Evolutionary conservation across 2,888 invertebrate genomes (phyloP), one percentile per base, ranked within the genome.

Genomic region (Autographa gamma): DNA sequence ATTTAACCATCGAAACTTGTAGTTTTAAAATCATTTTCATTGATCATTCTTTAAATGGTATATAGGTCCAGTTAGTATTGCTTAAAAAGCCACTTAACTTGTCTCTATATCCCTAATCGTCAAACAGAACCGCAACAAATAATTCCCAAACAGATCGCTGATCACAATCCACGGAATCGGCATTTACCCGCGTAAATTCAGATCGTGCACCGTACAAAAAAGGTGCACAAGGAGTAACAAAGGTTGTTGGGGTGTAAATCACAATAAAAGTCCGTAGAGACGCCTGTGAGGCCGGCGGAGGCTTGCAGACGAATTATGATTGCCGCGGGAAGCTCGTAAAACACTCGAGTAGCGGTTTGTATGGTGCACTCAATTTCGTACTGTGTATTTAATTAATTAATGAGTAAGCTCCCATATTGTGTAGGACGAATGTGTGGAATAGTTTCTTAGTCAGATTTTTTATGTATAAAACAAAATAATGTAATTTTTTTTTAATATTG

Each of bases 201-300:
- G 83, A 78, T 85, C 84, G 86, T 84, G 84, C 77, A 77, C 77
- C 19, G 73, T 73, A 74, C 84, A 83, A 85, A 84, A 83, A 84
- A 82, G 82, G 76, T 80, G 76, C 76, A 83, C 78, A 76, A 85
- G 71, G 79, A 83, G 85, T 77, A 82, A 87, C 88, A 88, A 89
- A 89, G 89, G 88, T 87, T 88, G 85, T 88, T 87, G 86, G 87
- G 79, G 88, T 88, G 90, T 95, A 95, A 95, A 95, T 95, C 95
- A 94, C 93, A 94, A 95, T 95, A 95, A 93, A 94, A 93, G 95
- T 95, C 93, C 69, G 81, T 83, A 79, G 88, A 91, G 92, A 92
- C 93, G 94, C 93, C 93, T 91, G 89, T 82, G 87, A 85, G 80
- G 84, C 85, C 88, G 86, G 85, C 88, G 89, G 89, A 88, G 88